phyloP scores from a whole-genome alignment of 1,140 invertebrate species.

The Rhopalosiphum padi region DNA sequence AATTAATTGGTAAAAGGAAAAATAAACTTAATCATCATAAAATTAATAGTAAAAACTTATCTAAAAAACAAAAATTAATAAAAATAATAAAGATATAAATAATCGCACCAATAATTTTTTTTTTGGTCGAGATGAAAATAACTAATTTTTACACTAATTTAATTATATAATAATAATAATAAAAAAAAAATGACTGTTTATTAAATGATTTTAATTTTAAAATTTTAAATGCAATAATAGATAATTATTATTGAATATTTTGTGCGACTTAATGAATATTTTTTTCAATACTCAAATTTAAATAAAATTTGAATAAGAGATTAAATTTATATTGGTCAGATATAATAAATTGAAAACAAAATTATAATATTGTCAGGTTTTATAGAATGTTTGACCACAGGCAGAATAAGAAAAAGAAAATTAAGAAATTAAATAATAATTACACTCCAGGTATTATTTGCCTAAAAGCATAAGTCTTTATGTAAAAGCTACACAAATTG shows the following conservation, averaged over 20 bases:
- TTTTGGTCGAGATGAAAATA: neutral
- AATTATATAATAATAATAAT: neutral
- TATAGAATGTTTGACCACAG: neutral
- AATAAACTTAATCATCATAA: conserved; percentile 23
- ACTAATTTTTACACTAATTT: neutral
- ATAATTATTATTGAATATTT: conserved; percentile 21
- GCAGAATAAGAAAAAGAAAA: neutral
- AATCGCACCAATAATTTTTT: neutral
- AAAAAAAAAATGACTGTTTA: neutral
- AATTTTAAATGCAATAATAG: conserved; percentile 30
- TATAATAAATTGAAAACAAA: neutral
- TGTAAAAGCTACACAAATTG: conserved; percentile 1
- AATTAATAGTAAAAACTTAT: conserved; percentile 28
- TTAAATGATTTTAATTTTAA: conserved; percentile 33
- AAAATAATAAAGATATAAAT: conserved; percentile 2
- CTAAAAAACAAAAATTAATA: neutral
- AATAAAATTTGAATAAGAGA: neutral
- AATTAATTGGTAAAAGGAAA: neutral
- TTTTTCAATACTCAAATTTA: neutral
- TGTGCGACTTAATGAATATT: conserved; percentile 11
- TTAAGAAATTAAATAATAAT: neutral
- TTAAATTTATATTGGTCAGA: neutral
- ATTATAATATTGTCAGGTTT: neutral
- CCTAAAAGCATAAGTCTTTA: neutral
- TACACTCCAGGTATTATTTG: neutral